Evolutionary conservation across 2,797 vertebrate genomes (phyloP).

Genomic region (Falco naumanni): DNA sequence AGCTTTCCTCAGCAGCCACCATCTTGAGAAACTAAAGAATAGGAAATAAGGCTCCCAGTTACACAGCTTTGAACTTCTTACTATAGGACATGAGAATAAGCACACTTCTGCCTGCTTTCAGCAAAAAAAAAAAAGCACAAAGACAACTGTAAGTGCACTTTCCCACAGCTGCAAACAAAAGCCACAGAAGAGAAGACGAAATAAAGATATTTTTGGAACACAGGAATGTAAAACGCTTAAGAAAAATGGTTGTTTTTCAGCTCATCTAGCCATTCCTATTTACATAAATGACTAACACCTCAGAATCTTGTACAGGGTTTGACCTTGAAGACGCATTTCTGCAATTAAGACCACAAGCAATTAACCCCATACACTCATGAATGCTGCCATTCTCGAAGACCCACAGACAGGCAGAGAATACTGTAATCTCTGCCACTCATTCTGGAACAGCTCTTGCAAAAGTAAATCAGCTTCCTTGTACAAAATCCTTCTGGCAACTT

Average conservation of each 20-base stretch:
- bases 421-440: not conserved
- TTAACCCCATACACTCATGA: not conserved
- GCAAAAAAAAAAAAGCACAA: not conserved
- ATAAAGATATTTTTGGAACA: not conserved
- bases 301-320: not conserved
- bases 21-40: not conserved
- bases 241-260: not conserved
- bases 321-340: not conserved
- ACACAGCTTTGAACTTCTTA: not conserved
- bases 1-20: not conserved
- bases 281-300: not conserved
- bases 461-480: not conserved
- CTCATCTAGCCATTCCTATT: not conserved
- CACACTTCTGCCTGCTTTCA: not conserved
- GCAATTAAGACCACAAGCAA: not conserved
- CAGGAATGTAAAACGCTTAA: not conserved
- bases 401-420: not conserved
- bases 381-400: not conserved
- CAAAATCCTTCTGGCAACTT: constrained; percentile 1
- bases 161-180: constrained; percentile 4
- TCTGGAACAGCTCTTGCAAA: not conserved
- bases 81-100: not conserved
- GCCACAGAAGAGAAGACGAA: not conserved
- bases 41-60: not conserved
- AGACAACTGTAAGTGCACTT: not conserved